A percentile compares a stretch with the other conserved stretches of the same genome.
phyloP scores from a whole-genome alignment of 2,888 invertebrate species.

The Eilema griseolum region DNA sequence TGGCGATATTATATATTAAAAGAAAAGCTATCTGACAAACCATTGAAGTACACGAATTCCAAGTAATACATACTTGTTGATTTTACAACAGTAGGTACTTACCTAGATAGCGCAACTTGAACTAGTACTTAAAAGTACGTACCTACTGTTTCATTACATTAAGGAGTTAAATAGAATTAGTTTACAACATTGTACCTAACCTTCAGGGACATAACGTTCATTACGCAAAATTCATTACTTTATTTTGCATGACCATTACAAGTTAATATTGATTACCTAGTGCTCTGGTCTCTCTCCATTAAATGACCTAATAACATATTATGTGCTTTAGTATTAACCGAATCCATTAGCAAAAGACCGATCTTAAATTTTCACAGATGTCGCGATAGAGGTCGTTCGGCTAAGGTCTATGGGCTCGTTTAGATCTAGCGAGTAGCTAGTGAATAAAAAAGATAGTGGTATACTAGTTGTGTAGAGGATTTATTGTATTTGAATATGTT shows the following conservation, averaged over 20 bases:
- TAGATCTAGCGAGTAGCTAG: not conserved
- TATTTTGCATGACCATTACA: not conserved
- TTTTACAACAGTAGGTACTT: not conserved
- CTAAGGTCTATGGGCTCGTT: slow-evolving; percentile 18
- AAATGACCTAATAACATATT: not conserved
- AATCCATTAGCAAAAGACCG: not conserved
- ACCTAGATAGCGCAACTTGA: not conserved
- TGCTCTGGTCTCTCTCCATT: slow-evolving; percentile 2
- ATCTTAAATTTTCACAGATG: slow-evolving; percentile 16
- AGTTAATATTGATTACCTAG: slow-evolving; percentile 10
- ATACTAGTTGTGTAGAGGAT: not conserved
- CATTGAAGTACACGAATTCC: not conserved
- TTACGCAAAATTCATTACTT: not conserved
- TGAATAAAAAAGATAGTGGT: not conserved
- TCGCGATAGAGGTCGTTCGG: slow-evolving; percentile 23
- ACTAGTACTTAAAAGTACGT: not conserved
- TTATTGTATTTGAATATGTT: not conserved
- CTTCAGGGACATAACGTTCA: not conserved
- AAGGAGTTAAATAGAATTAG: not conserved
- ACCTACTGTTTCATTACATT: not conserved
- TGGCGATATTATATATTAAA: too few relatives aligned
- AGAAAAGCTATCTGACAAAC: too few relatives aligned
- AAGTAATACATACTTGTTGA: not conserved
- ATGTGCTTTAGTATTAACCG: not conserved
- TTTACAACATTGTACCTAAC: not conserved